Evolutionary conservation across 2,113 vertebrate species (phyloP).

Genomic region (Osmerus mordax): DNA sequence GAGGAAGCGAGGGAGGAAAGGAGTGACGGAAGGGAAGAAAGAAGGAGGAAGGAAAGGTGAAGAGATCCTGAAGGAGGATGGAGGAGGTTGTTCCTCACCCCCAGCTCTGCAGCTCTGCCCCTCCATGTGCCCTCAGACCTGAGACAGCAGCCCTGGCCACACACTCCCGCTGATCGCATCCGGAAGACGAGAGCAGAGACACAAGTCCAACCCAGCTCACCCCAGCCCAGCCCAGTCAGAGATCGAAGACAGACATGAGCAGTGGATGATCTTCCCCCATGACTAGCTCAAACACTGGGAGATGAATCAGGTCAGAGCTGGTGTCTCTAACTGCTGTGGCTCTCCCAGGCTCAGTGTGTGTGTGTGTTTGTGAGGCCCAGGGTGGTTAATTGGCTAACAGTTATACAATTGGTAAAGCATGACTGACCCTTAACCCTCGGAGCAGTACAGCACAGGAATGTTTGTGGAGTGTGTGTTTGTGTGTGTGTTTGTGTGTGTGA

Average conservation of each 20-base stretch:
- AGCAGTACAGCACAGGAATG: too few species aligned
- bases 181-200: not conserved
- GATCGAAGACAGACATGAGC: too few species aligned
- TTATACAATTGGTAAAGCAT: not conserved
- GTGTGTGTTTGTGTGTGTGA: too few species aligned
- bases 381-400: not conserved
- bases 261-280: not conserved
- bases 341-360: not conserved
- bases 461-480: too few species aligned
- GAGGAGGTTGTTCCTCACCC: conserved; percentile 9
- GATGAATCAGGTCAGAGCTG: not conserved
- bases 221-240: too few species aligned
- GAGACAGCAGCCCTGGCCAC: not conserved
- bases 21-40: not conserved
- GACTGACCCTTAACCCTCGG: not conserved
- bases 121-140: conserved; percentile 45
- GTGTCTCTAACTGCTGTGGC: not conserved
- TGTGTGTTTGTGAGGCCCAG: not conserved
- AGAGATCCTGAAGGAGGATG: conserved; percentile 17
- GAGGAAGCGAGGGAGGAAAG: not conserved
- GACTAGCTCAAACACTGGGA: not conserved
- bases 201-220: too few species aligned
- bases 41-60: not conserved
- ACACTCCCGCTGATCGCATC: not conserved
- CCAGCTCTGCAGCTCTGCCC: conserved; percentile 38